Evolutionary conservation across 2,888 invertebrate genomes (phyloP).

Genomic region (Euplagia quadripunctaria): DNA sequence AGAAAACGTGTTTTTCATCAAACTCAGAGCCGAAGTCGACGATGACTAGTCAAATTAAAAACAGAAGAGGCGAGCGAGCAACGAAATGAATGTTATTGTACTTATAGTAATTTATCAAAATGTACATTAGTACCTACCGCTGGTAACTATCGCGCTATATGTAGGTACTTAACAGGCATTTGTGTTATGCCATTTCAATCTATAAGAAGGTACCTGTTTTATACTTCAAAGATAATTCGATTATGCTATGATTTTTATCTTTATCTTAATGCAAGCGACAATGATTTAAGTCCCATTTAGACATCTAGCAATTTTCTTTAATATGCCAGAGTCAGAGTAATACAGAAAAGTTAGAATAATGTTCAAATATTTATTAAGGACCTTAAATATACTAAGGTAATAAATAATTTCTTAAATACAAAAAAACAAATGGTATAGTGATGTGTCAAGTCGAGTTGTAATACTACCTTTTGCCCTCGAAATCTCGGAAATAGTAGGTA

Average conservation of each 20-base stretch:
- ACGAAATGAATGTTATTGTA: constrained; percentile 78
- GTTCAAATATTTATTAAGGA: not conserved
- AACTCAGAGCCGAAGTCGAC: constrained; percentile 60
- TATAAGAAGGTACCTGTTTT: too few species aligned
- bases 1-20: constrained; percentile 67
- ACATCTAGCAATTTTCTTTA: not conserved
- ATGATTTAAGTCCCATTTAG: not conserved
- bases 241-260: not conserved
- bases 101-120: constrained; percentile 83
- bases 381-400: not conserved
- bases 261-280: not conserved
- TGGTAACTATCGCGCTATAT: too few species aligned
- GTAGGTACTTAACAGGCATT: too few species aligned
- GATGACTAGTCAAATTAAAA: constrained; percentile 78
- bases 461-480: not conserved
- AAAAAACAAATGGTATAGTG: not conserved
- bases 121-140: constrained; percentile 55
- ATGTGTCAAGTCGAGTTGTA: not conserved
- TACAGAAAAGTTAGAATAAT: not conserved
- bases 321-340: not conserved
- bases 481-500: not conserved
- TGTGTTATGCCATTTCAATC: not conserved
- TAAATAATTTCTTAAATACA: not conserved
- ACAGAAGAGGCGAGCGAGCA: constrained; percentile 65
- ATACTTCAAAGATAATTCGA: not conserved